phyloP scores from a whole-genome alignment of 2,797 vertebrate genomes.

The Melanotaenia trifasciata region DNA sequence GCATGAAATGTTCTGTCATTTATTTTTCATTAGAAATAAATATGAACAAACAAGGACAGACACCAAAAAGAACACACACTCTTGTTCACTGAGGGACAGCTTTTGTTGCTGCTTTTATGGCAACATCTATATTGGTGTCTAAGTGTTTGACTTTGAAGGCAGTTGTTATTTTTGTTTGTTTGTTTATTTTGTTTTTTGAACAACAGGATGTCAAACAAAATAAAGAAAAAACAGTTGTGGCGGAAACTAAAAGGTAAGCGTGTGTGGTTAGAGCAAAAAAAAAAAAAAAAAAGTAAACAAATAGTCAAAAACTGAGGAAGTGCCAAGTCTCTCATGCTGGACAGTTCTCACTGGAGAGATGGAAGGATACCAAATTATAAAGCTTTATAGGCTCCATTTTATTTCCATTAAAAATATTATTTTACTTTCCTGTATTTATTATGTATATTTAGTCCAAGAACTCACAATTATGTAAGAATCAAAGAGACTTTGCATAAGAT shows the following conservation, averaged over 20 bases:
- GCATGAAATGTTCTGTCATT: constrained; percentile 53
- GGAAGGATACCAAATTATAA: neutral
- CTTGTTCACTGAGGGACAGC: constrained; percentile 24
- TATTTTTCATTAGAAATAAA: constrained; percentile 72
- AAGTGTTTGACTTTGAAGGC: constrained; percentile 40
- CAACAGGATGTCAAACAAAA: constrained; percentile 30
- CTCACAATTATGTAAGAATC: neutral
- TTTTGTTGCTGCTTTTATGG: constrained; percentile 3
- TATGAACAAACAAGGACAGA: constrained; percentile 65
- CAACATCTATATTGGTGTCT: constrained; percentile 2
- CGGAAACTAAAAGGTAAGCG: constrained; percentile 28
- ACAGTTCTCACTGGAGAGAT: neutral
- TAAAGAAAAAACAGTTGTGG: constrained; percentile 18
- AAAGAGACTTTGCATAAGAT: neutral
- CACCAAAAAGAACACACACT: constrained; percentile 33
- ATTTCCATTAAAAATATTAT: neutral
- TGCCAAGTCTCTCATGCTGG: constrained; percentile 1
- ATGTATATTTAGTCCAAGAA: constrained; percentile 6
- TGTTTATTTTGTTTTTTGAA: neutral
- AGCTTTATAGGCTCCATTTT: neutral
- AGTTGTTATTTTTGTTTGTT: constrained; percentile 16
- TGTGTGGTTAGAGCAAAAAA: constrained; percentile 6
- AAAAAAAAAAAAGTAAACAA: constrained; percentile 29
- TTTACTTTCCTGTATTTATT: neutral
- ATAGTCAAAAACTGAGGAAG: neutral